Evolutionary conservation across 2,888 invertebrate species (phyloP).

Genomic region (Cancer borealis): DNA sequence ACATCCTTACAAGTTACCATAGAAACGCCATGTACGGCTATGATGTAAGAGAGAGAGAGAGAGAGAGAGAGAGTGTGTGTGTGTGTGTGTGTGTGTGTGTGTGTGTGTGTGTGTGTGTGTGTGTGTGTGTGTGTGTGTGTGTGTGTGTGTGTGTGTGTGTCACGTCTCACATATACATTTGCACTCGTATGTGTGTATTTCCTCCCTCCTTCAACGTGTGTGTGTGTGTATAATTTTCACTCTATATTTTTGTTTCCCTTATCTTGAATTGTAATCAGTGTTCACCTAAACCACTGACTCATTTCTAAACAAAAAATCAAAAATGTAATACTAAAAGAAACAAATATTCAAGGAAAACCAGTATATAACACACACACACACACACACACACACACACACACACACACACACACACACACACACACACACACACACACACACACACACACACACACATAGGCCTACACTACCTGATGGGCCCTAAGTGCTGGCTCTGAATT

Average conservation of each 20-base stretch:
- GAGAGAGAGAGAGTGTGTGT: slow-evolving; percentile 51
- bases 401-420: slow-evolving; percentile 52
- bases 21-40: neutral
- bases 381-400: slow-evolving; percentile 47
- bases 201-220: neutral
- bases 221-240: neutral
- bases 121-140: slow-evolving; percentile 45
- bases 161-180: neutral
- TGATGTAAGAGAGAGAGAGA: slow-evolving; percentile 42
- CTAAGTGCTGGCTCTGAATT: neutral
- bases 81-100: slow-evolving; percentile 39
- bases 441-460: slow-evolving; percentile 33
- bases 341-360: neutral
- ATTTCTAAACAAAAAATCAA: slow-evolving; percentile 1
- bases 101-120: slow-evolving; percentile 30
- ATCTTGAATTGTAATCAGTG: neutral
- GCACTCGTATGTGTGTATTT: neutral
- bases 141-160: slow-evolving; percentile 24
- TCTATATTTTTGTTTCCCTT: neutral
- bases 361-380: slow-evolving; percentile 31
- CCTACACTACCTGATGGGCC: neutral
- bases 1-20: slow-evolving; percentile 39
- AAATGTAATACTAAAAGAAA: neutral
- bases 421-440: slow-evolving; percentile 53
- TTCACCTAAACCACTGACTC: neutral